These are phyloP conservation scores for Drosophila mayaguana DNA, from an alignment of 2,888 invertebrate species.

Conservation along the genomic window DNA sequence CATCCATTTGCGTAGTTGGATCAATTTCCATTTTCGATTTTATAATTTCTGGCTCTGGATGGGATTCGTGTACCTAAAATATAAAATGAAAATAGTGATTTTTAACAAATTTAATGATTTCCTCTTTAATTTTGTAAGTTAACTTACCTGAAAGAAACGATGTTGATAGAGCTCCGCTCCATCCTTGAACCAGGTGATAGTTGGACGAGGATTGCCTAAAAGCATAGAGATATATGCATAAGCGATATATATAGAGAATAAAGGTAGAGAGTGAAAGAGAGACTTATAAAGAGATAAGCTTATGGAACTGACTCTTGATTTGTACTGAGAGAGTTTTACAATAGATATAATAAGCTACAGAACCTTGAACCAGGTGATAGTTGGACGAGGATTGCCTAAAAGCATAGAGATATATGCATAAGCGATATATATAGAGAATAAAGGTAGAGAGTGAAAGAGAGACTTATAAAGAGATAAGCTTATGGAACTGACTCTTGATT, in stretches of 20 bases:
- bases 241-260: background rate
- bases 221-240: too few relatives aligned
- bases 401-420: too few relatives aligned
- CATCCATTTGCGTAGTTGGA: conserved; percentile 98
- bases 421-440: background rate
- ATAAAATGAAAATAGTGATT: background rate
- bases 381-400: conserved; percentile 89
- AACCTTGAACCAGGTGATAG: conserved; percentile 98
- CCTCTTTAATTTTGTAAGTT: background rate
- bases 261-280: background rate
- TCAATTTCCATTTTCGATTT: conserved; percentile 97
- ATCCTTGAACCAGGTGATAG: conserved; percentile 98
- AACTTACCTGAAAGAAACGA: conserved; percentile 92
- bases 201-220: conserved; percentile 89
- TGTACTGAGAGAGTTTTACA: too few relatives aligned
- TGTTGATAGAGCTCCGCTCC: conserved; percentile 97
- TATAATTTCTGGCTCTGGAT: conserved; percentile 91
- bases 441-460: background rate
- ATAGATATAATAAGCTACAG: too few relatives aligned
- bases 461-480: too few relatives aligned
- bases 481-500: too few relatives aligned
- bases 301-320: too few relatives aligned
- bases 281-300: too few relatives aligned
- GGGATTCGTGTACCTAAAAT: conserved; percentile 93
- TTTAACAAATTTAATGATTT: background rate